Base-by-base conservation (phyloP, 1,140 invertebrate species). In the Orchestia grillus region DNA sequence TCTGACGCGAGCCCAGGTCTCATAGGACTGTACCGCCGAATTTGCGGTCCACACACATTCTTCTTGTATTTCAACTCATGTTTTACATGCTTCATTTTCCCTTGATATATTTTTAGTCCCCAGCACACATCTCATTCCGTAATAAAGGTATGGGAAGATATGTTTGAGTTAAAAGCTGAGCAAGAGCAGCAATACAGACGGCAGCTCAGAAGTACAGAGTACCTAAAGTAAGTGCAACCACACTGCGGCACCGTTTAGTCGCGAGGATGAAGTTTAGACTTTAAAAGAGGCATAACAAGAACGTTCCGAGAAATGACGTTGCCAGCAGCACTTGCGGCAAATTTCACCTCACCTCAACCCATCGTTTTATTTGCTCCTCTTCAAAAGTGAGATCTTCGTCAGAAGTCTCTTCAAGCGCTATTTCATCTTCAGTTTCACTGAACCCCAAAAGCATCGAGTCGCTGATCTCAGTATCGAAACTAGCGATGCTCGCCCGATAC, bases 361-460 rank as follows among this genome's bases (percentile, higher is more conserved):
- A 96, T 16, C 77, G 91, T 45, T 96, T 96, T 57, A 97, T 96
- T 47, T 95, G 96, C 95, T 96, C 96, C 96, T 97, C 96, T 77
- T 97, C 96, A 41, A 97, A 95, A 88, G 96, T 97, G 44, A 97
- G 95, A 96, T 97, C 96, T 44, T 97, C 96, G 96, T 97, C 96
- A 96, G 96, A 96, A 42, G 96, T 97, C 45, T 97, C 96, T 44
- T 96, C 96, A 91, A 96, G 95, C 53, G 96, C 92, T 47, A 90
- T 95, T 57, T 97, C 96, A 96, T 97, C 96, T 91, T 97, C 96
- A 88, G 96, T 97, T 92, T 97, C 96, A 95, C 96, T 97, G 95
- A 97, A 97, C 43, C 96, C 95, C 28, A 94, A 94, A n/a, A 97
- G 43, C 36, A 96, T 95, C 53, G 95, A 96, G 42, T 96, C 96